Percentiles rank a stretch among this genome's conserved stretches.
phyloP scores from a whole-genome alignment of 2,797 vertebrate species.

The Crenuchus spilurus region DNA sequence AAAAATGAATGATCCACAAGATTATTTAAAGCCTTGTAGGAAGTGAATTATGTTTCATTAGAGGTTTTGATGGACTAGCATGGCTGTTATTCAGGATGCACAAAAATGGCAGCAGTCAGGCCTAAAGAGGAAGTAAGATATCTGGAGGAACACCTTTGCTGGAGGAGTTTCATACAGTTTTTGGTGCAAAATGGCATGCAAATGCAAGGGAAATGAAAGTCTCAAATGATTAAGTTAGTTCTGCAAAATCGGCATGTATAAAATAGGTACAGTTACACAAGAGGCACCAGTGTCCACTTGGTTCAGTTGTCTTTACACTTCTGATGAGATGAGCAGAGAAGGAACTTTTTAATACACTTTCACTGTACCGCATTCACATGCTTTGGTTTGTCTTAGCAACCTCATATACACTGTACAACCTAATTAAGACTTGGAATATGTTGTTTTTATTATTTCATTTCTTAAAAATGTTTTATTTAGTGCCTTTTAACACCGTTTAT shows the following conservation, averaged over 20 bases:
- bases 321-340: neutral
- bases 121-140: constrained; percentile 43
- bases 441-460: neutral
- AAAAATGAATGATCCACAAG: no score
- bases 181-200: neutral
- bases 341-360: neutral
- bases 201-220: constrained; percentile 9
- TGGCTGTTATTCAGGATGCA: neutral
- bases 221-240: neutral
- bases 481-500: neutral
- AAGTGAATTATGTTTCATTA: no score
- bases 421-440: neutral
- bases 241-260: neutral
- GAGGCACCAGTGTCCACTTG: neutral
- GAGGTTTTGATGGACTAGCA: no score
- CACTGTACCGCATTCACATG: no score
- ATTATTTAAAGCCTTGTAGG: no score
- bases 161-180: neutral
- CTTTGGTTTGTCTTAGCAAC: neutral
- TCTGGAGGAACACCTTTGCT: constrained; percentile 1
- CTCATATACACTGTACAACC: neutral
- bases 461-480: neutral
- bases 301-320: constrained; percentile 1
- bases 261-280: neutral
- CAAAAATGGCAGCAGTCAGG: neutral